Conservation (phyloP, 2,113 vertebrate genomes). For the Alaudala cheleensis region DNA sequence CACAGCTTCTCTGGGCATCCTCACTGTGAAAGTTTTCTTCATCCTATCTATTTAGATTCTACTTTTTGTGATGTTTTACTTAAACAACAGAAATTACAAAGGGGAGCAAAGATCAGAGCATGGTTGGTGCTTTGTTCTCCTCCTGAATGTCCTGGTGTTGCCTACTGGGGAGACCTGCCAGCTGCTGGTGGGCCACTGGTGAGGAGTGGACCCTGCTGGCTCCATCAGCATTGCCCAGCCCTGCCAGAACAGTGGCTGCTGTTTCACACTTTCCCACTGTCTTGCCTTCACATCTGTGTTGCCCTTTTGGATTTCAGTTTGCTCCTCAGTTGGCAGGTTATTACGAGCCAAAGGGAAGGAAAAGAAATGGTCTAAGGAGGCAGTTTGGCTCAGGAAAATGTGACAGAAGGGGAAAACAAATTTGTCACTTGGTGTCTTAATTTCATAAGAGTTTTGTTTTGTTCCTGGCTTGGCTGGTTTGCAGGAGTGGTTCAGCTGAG, state of each 20-base stretch:
- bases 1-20: not conserved
- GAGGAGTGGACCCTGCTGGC: not conserved
- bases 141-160: not conserved
- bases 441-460: not conserved
- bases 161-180: not conserved
- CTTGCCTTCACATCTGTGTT: not conserved
- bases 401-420: not conserved
- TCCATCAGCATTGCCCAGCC: accelerated
- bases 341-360: not conserved
- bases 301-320: not conserved
- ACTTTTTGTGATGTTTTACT: not conserved
- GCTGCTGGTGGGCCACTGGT: not conserved
- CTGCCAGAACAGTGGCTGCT: not conserved
- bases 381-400: not conserved
- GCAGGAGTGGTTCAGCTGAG: not conserved
- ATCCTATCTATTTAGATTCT: not conserved
- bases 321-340: not conserved
- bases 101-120: not conserved
- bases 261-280: not conserved
- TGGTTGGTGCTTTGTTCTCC: not conserved
- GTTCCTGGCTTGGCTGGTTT: not conserved
- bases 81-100: not conserved
- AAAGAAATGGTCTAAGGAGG: not conserved
- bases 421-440: not conserved
- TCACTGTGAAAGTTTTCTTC: not conserved